These are phyloP conservation scores for Eubasilissa regina DNA, from an alignment of 1,140 invertebrate species.

Conservation along the genomic window DNA sequence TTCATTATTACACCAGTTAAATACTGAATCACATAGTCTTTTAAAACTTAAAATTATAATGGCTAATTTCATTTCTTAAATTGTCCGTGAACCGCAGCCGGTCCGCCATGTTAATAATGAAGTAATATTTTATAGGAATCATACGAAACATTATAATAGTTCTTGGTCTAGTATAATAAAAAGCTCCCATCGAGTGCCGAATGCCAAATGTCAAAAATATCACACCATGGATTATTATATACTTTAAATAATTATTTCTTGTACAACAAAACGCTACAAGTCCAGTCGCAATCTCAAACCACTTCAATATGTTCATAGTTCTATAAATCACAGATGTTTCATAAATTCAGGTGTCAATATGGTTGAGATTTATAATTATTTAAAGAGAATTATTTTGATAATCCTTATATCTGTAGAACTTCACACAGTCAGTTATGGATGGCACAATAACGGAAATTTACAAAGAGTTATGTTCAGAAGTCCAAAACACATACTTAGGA, in stretches of 20 bases:
- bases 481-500: background rate
- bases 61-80: slow-evolving; percentile 27
- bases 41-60: slow-evolving; percentile 24
- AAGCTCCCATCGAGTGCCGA: background rate
- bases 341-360: background rate
- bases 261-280: slow-evolving; percentile 4
- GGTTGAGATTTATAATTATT: slow-evolving; percentile 11
- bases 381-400: too few species aligned
- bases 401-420: too few species aligned
- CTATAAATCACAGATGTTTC: slow-evolving; percentile 15
- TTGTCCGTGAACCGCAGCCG: background rate
- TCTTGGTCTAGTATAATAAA: background rate
- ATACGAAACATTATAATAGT: slow-evolving; percentile 3
- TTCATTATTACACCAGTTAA: slow-evolving; percentile 8
- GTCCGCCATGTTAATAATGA: background rate
- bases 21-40: slow-evolving; percentile 26
- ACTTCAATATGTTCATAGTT: background rate
- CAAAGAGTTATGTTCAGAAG: background rate
- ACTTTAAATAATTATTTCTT: background rate
- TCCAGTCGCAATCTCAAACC: background rate
- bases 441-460: slow-evolving; percentile 27
- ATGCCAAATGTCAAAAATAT: background rate
- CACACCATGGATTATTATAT: background rate
- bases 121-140: slow-evolving; percentile 6
- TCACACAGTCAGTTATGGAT: background rate